These are phyloP conservation scores for Cheilosia vernalis DNA, from an alignment of 2,888 invertebrate species.

Conservation along the genomic window DNA sequence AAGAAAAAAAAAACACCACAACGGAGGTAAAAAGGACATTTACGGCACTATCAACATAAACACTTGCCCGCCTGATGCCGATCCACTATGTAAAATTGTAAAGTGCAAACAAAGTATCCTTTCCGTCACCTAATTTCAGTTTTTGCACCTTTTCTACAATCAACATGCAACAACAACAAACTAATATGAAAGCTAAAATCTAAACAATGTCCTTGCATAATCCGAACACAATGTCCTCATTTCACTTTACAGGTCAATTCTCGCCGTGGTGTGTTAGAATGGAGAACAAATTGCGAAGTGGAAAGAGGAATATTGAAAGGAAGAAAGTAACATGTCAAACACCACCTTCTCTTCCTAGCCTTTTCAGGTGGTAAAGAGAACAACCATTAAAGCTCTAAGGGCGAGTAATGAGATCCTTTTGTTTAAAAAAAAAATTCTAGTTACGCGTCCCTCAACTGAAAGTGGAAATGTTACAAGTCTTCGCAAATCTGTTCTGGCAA, in stretches of 20 bases:
- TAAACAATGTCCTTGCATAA: constrained; percentile 61
- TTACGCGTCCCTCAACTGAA: constrained; percentile 46
- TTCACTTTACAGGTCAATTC: constrained; percentile 64
- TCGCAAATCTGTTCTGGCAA: not conserved
- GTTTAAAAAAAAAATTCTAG: constrained; percentile 48
- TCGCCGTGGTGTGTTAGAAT: constrained; percentile 53
- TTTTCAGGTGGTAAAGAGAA: not conserved
- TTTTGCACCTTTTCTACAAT: constrained; percentile 23
- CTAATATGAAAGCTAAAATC: constrained; percentile 7
- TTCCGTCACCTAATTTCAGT: constrained; percentile 65
- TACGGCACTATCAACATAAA: constrained; percentile 54
- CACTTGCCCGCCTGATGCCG: constrained; percentile 66
- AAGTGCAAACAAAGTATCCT: constrained; percentile 68
- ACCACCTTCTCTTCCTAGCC: not conserved
- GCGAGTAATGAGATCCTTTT: constrained; percentile 62
- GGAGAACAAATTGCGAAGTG: constrained; percentile 12
- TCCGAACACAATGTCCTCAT: constrained; percentile 45
- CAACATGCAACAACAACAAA: constrained; percentile 1
- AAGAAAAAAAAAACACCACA: constrained; percentile 9
- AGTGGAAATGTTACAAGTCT: constrained; percentile 55
- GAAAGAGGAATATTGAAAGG: constrained; percentile 14
- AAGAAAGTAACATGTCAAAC: constrained; percentile 48
- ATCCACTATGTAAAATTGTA: constrained; percentile 54
- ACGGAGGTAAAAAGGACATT: constrained; percentile 37
- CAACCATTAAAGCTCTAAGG: constrained; percentile 36